Evolutionary conservation across 2,888 invertebrate genomes (phyloP).

Genomic region (Philonicus albiceps): DNA sequence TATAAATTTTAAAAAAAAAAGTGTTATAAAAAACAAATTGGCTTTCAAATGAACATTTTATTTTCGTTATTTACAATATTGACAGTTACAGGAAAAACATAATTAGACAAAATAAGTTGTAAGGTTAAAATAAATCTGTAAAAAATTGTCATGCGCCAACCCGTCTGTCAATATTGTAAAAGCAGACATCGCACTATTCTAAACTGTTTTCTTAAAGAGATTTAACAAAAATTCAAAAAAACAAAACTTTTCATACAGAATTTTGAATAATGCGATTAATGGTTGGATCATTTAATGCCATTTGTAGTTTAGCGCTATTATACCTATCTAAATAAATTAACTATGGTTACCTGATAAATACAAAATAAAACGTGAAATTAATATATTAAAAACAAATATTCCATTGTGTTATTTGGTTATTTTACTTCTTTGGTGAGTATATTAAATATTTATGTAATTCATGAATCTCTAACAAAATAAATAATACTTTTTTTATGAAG

Average conservation of each 20-base stretch:
- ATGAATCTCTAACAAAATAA: slow-evolving; percentile 3
- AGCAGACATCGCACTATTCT: slow-evolving; percentile 41
- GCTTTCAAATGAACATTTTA: slow-evolving; percentile 13
- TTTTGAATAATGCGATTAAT: slow-evolving; percentile 42
- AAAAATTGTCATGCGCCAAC: slow-evolving; percentile 37
- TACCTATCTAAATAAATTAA: slow-evolving; percentile 30
- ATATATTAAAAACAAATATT: slow-evolving; percentile 5
- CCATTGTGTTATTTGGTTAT: slow-evolving; percentile 7
- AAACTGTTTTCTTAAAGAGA: neutral
- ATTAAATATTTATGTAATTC: neutral
- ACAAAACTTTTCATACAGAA: neutral
- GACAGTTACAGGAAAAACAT: slow-evolving; percentile 21
- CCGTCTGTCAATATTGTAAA: slow-evolving; percentile 48
- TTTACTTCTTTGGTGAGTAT: slow-evolving; percentile 16
- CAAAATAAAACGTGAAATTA: slow-evolving; percentile 6
- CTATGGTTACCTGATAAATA: slow-evolving; percentile 7
- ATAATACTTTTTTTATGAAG: neutral
- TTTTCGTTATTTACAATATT: slow-evolving; percentile 35
- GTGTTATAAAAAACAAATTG: slow-evolving; percentile 5
- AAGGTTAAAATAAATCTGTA: slow-evolving; percentile 6
- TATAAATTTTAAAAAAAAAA: neutral
- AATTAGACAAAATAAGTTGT: slow-evolving; percentile 1
- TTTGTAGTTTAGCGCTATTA: slow-evolving; percentile 10
- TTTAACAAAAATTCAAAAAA: slow-evolving; percentile 1
- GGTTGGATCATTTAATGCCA: slow-evolving; percentile 38